Evolutionary conservation across 1,140 invertebrate genomes (phyloP), one percentile per base, ranked within the genome.

Genomic region (Stegodyphus dumicola): DNA sequence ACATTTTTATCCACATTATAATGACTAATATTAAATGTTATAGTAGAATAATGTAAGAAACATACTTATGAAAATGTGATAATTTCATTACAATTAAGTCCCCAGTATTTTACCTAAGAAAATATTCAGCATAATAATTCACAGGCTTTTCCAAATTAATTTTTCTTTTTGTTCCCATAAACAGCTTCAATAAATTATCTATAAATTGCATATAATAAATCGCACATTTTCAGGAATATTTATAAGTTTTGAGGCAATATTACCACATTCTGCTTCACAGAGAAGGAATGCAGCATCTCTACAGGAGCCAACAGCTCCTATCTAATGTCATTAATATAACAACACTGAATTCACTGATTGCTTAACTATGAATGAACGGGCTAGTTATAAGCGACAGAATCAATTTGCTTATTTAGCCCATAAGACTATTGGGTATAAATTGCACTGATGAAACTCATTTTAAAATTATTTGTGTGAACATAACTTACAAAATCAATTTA

Each of bases 321-420:
- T 33, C 70, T 74, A 74, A 73, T 73, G 70, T 74, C 60, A 17
- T 70, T 64, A 64, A 77, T 78, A 71, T 70, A 70, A 70, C 66
- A 76, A 80, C 77, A 80, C 33, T 80, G 53, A 80, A 15, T 60
- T 9, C 56, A 60, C 56, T 60, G 9, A 60, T 80, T 80, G 78
- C 56, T 56, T 65, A 74, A 56, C 79, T 81, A 81, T 81, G 17
- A 80, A 71, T 71, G 65, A 71, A 81, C n/a, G 79, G 79, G 49
- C 54, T 71, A 9, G 66, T 70, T 73, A n/a, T 74, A 81, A 81
- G 79, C 79, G n/a, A 66, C 4, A 65, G 49, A 53, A 77, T 7
- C 54, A 11, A 60, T 65, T 48, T 49, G 65, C 65, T 17, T 67
- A 18, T 67, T n/a, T n/a, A 17, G 65, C 56, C 56, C 56, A 67